phyloP scores from a whole-genome alignment of 2,113 vertebrate genomes.

The Zootoca vivipara region DNA sequence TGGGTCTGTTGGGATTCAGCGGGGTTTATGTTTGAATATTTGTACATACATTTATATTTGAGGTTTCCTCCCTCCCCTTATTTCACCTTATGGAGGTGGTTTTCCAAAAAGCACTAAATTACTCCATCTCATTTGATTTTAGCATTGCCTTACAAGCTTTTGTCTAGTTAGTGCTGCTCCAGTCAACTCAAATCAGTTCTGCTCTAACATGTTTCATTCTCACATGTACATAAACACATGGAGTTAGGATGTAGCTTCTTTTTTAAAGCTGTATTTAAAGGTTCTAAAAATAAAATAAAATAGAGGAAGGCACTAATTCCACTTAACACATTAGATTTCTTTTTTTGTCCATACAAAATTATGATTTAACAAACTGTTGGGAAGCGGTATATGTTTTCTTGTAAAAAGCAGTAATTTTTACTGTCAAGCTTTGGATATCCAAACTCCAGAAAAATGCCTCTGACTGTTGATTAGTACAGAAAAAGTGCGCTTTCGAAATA shows the following conservation, averaged over 20 bases:
- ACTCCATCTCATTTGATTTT: slow-evolving; percentile 63
- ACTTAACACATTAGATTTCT: slow-evolving; percentile 57
- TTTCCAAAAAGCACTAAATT: slow-evolving; percentile 58
- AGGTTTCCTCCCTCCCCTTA: slow-evolving; percentile 52
- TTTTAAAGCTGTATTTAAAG: slow-evolving; percentile 79
- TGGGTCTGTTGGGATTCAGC: slow-evolving; percentile 19
- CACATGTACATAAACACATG: slow-evolving; percentile 60
- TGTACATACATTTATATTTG: slow-evolving; percentile 67
- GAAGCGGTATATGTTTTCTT: slow-evolving; percentile 63
- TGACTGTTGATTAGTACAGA: slow-evolving; percentile 82
- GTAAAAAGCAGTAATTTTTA: slow-evolving; percentile 68
- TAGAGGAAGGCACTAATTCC: slow-evolving; percentile 77
- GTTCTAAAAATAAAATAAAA: slow-evolving; percentile 72
- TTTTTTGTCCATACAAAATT: slow-evolving; percentile 59
- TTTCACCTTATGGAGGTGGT: slow-evolving; percentile 62
- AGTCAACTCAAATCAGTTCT: slow-evolving; percentile 30
- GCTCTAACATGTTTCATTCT: slow-evolving; percentile 59
- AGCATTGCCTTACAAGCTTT: slow-evolving; percentile 50
- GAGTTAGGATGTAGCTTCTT: slow-evolving; percentile 71
- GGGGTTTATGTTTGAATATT: slow-evolving; percentile 23
- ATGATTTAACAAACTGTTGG: slow-evolving; percentile 52
- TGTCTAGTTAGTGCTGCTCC: slow-evolving; percentile 66
- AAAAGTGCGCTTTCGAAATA: slow-evolving; percentile 80
- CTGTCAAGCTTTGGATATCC: slow-evolving; percentile 68
- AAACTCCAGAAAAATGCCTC: slow-evolving; percentile 82